phyloP scores from a whole-genome alignment of 2,888 invertebrate species.

The Drosophila longiperda region DNA sequence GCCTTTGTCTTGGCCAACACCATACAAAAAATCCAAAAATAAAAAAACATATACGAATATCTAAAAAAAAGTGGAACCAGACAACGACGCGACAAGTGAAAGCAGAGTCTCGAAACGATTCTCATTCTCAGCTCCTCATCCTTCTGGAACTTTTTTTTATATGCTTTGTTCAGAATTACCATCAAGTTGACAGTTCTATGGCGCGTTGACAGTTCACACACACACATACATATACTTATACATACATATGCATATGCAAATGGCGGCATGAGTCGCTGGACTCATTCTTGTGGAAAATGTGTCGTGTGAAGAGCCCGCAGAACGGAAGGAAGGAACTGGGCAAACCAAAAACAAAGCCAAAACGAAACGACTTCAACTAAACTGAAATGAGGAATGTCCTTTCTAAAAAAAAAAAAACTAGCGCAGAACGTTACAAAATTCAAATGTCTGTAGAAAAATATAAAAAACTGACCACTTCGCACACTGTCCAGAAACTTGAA shows the following conservation, averaged over 20 bases:
- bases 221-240: conserved; percentile 31
- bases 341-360: conserved; percentile 39
- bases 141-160: conserved; percentile 76
- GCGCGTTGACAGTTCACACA: conserved; percentile 82
- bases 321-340: conserved; percentile 78
- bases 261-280: conserved; percentile 66
- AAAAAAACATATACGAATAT: background rate
- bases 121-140: conserved; percentile 28
- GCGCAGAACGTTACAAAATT: conserved; percentile 31
- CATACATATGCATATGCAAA: conserved; percentile 74
- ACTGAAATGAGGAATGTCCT: conserved; percentile 75
- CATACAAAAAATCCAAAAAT: conserved; percentile 12
- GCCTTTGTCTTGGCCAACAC: conserved; percentile 64
- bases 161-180: conserved; percentile 79
- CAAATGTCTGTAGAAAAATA: conserved; percentile 41
- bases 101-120: conserved; percentile 25
- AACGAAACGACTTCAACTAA: conserved; percentile 33
- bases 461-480: conserved; percentile 25
- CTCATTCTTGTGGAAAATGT: conserved; percentile 79
- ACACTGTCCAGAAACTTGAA: conserved; percentile 68
- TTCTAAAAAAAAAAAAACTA: conserved; percentile 35
- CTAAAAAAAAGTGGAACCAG: conserved; percentile 23
- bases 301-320: conserved; percentile 68
- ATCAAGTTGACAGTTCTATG: conserved; percentile 83
- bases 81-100: conserved; percentile 62